Evolutionary conservation across 2,113 vertebrate species (phyloP).

Genomic region (Actenoides hombroni): DNA sequence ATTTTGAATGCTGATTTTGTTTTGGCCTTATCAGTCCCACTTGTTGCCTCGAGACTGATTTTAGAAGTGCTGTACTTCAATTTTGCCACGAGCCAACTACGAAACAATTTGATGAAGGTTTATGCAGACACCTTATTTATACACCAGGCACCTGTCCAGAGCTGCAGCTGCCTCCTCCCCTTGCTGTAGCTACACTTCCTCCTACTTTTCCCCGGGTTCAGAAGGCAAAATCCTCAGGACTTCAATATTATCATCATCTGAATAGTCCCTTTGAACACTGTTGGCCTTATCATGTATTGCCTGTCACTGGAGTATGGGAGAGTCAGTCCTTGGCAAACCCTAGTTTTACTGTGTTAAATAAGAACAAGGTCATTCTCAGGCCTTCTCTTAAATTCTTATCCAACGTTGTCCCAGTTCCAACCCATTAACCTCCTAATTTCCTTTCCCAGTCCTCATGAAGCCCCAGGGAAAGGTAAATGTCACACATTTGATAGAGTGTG

Average conservation of each 20-base stretch:
- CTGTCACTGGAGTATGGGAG: neutral
- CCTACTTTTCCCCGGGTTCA: neutral
- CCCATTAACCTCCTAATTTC: slow-evolving; percentile 38
- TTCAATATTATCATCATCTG: neutral
- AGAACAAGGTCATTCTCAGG: neutral
- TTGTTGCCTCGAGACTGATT: neutral
- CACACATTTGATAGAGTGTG: neutral
- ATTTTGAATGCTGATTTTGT: neutral
- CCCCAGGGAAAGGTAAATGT: slow-evolving; percentile 16
- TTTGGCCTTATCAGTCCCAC: neutral
- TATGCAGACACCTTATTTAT: neutral
- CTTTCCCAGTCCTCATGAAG: neutral
- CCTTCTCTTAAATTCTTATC: neutral
- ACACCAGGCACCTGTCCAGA: fast-evolving
- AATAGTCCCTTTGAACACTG: neutral
- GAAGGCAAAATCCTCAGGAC: neutral
- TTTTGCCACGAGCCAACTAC: neutral
- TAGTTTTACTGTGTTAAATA: neutral
- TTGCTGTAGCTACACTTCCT: neutral
- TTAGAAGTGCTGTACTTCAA: neutral
- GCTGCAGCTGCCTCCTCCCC: neutral
- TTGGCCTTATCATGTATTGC: fast-evolving
- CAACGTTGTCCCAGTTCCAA: slow-evolving; percentile 27
- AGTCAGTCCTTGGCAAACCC: neutral
- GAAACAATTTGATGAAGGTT: neutral